Base-by-base conservation (phyloP, 2,113 vertebrate species). In the Colistium nudipinnis region DNA sequence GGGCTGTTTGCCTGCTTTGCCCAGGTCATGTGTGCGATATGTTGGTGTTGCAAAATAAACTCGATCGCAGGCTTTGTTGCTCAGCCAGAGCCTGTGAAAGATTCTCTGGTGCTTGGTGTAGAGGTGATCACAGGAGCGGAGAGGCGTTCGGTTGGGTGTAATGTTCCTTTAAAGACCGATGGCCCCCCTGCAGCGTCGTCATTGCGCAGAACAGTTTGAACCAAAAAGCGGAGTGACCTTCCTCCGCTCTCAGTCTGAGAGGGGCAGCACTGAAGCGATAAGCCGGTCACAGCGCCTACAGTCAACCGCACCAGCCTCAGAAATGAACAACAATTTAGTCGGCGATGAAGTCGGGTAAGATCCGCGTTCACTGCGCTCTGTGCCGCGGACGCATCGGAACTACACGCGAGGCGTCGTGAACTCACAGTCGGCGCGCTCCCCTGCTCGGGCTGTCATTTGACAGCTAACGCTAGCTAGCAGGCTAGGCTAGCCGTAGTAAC, bases 311-410 rank as follows among this genome's bases (percentile, higher is more conserved):
- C 76, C 67, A 88, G 87, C 91, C 88, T 89, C 90, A 93, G 93
- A 93, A 86, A 95, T 95, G 96, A 96, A 96, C 91, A 96, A 91
- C 92, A 96, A 94, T 90, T 94, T 95, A 88, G 94, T 95, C 84
- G 96, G 95, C 87, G 96, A 97, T 90, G 96, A 96, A 94, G 94
- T 97, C 82, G 95, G 96, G 95, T 96, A 92, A 96, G 96, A 71
- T 28, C n/a, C 19, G 6, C 53, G 66, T 49, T 1, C 7, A 14
- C 11, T 24, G 30, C 8, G 13, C 10, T 60, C 24, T 44, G 1
- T 30, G 4, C 12, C n/a, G n/a, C n/a, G n/a, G n/a, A n/a, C n/a
- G n/a, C n/a, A n/a, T n/a, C n/a, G n/a, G n/a, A n/a, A n/a, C n/a
- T n/a, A n/a, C n/a, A n/a, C n/a, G n/a, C n/a, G n/a, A n/a, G 6